Conservation (phyloP, 2,888 invertebrate species). For the Drosophila multiciliata region DNA sequence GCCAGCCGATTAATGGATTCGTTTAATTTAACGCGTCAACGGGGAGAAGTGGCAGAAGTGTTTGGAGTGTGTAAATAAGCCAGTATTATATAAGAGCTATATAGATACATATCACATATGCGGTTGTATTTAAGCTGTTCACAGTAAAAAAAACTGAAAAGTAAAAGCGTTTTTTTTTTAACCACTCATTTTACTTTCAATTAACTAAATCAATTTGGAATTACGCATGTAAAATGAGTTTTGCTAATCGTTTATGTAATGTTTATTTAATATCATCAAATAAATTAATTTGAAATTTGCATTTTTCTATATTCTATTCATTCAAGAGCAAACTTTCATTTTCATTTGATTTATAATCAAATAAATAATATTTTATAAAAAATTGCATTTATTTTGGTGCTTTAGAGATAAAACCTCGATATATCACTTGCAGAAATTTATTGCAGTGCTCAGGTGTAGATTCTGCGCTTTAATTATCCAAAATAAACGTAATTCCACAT, state of each 20-base stretch:
- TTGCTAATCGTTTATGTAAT: not conserved
- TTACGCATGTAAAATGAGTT: not conserved
- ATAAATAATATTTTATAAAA: not conserved
- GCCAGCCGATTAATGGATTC: constrained; percentile 47
- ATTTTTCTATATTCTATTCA: not conserved
- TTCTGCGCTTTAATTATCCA: not conserved
- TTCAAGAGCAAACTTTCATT: not conserved
- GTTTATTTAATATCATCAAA: not conserved
- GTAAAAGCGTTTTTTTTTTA: not conserved
- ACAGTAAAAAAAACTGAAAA: not conserved
- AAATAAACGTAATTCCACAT: not conserved
- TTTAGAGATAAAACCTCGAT: not conserved
- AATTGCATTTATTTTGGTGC: not conserved
- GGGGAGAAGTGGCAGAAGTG: not conserved
- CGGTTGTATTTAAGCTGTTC: not conserved
- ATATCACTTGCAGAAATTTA: not conserved
- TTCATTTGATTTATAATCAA: not conserved
- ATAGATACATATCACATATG: not conserved
- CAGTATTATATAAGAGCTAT: not conserved
- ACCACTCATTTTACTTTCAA: not conserved
- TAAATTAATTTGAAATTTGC: not conserved
- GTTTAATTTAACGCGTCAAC: constrained; percentile 23
- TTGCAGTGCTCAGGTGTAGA: not conserved
- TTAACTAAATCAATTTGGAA: not conserved
- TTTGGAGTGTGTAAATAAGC: too few species aligned